phyloP scores from a whole-genome alignment of 92 coral and sea anemone species.

The Siderastrea siderea region DNA sequence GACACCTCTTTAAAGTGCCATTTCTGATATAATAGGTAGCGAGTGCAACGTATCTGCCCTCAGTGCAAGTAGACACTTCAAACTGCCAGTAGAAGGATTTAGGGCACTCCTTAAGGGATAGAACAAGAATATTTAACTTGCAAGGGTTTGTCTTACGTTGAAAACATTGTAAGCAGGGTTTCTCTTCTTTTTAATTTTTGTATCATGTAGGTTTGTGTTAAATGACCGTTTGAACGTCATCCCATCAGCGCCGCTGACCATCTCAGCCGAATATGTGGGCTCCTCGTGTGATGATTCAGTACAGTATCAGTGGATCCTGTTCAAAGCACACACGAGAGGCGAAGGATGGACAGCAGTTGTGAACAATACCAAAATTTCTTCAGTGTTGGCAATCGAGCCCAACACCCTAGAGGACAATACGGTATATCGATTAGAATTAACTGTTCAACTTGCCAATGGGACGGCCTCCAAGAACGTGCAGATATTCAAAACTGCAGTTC shows the following conservation, averaged over 20 bases:
- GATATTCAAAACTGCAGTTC: constrained; percentile 12
- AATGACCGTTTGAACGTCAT: constrained; percentile 25
- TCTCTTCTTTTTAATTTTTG: not conserved
- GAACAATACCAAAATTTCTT: not conserved
- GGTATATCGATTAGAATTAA: constrained; percentile 14
- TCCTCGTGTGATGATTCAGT: constrained; percentile 26
- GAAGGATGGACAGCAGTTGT: not conserved
- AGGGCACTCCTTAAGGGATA: no score
- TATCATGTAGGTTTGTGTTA: constrained; percentile 9
- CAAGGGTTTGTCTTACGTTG: no score
- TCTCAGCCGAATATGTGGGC: constrained; percentile 34
- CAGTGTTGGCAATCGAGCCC: constrained; percentile 22
- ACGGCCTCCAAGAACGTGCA: constrained; percentile 14
- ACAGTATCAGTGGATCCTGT: constrained; percentile 25
- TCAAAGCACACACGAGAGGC: not conserved
- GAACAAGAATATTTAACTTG: no score
- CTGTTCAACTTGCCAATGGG: not conserved
- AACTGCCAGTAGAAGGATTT: no score
- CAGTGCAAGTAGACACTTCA: no score
- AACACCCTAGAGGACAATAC: constrained; percentile 11
- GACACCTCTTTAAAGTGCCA: no score
- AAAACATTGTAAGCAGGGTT: no score
- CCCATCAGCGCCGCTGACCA: constrained; percentile 38
- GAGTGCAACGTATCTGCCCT: no score
- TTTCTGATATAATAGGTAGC: no score